Evolutionary conservation across 1,140 invertebrate genomes (phyloP), one percentile per base, ranked within the genome.

Genomic region (Lysiphlebus fabarum): DNA sequence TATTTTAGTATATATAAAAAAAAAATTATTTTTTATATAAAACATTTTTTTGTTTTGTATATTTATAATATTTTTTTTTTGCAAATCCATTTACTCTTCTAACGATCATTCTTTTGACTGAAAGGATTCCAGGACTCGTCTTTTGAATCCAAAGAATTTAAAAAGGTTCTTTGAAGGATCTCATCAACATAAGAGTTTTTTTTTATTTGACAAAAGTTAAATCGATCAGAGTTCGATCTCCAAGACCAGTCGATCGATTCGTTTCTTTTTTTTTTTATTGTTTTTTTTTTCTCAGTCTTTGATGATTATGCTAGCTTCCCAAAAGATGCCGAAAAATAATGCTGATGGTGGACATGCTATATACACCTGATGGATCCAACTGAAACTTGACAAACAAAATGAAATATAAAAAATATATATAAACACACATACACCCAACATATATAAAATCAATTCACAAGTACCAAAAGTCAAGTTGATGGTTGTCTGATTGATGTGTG

Each of bases 401-500:
- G 17, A 26, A 4, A 26, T 2, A 26, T 26, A 26, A 26, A 26
- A 26, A 26, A 26, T 26, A 26, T 4, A 1, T 4, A 26, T 4
- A 26, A 1, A 26, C 17, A 17, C 17, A 17, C 17, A 17, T 1
- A 17, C 17, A 26, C 44, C 5, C 5, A n/a, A 26, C 17, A 26
- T 26, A 4, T 26, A 26, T 26, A 26, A 26, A 26, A 26, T 26
- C 17, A 26, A 26, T 26, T 26, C 17, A 26, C 17, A 26, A 26
- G 17, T 26, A 26, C 17, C 17, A 26, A 26, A 26, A 26, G 17
- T 26, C 17, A 26, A 26, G 17, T 6, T 36, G 34, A 36, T 36
- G 43, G 59, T 63, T 62, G 51, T 61, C 70, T 74, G 76, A 78
- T 78, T 70, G 73, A 76, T 77, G 75, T 70, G 67, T 71, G 65